phyloP scores from a whole-genome alignment of 2,113 vertebrate genomes.

The Megaceryle maxima region DNA sequence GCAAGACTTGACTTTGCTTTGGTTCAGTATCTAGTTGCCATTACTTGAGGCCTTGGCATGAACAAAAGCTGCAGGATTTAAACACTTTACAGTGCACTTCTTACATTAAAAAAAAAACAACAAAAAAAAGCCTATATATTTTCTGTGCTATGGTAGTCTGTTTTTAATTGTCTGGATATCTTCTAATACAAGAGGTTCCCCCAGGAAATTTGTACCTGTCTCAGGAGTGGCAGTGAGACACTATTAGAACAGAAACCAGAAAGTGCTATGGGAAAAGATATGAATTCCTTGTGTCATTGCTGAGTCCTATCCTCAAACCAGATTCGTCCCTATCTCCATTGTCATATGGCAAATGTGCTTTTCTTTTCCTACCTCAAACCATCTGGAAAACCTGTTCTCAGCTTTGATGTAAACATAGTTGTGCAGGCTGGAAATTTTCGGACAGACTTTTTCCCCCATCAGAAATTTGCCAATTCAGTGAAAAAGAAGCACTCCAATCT shows the following conservation, averaged over 20 bases:
- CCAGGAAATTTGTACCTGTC: not conserved
- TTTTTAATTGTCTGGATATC: not conserved
- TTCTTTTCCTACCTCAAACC: not conserved
- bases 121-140: fast-evolving
- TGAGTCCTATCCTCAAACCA: not conserved
- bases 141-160: not conserved
- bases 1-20: not conserved
- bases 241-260: not conserved
- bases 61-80: not conserved
- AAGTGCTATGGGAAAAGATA: not conserved
- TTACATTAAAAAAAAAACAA: not conserved
- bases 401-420: not conserved
- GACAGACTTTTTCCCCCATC: not conserved
- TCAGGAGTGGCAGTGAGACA: not conserved
- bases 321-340: not conserved
- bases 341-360: not conserved
- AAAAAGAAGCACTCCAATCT: not conserved
- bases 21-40: not conserved
- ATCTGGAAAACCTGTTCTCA: not conserved
- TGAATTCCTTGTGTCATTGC: not conserved
- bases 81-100: not conserved
- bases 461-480: not conserved
- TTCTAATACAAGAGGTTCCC: not conserved
- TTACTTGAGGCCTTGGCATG: not conserved
- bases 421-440: not conserved